A percentile compares a stretch with the other conserved stretches of the same genome.
phyloP scores from a whole-genome alignment of 2,888 invertebrate genomes.

The Agapostemon virescens region DNA sequence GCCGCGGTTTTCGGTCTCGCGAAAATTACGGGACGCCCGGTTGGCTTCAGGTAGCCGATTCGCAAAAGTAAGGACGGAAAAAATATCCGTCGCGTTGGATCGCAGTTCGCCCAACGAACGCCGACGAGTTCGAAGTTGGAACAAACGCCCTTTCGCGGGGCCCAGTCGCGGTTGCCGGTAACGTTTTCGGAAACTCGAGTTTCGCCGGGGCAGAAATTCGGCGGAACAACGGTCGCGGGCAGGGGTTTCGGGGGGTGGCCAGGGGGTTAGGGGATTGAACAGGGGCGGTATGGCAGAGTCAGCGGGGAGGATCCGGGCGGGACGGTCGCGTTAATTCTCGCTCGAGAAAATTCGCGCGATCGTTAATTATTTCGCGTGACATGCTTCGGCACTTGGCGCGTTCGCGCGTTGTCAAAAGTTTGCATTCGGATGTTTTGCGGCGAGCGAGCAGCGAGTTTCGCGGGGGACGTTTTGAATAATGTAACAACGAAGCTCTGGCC shows the following conservation, averaged over 20 bases:
- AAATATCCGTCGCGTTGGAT: background rate
- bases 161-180: background rate
- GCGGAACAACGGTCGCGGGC: slow-evolving; percentile 9
- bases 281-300: background rate
- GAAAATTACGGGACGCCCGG: background rate
- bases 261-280: background rate
- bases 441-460: slow-evolving; percentile 72
- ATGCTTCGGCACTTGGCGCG: slow-evolving; percentile 71
- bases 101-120: background rate
- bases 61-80: background rate
- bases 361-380: slow-evolving; percentile 79
- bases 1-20: background rate
- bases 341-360: slow-evolving; percentile 71
- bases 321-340: slow-evolving; percentile 62
- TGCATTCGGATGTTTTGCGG: slow-evolving; percentile 75
- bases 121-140: slow-evolving; percentile 10
- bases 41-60: background rate
- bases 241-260: background rate
- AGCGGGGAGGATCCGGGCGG: background rate
- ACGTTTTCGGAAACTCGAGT: slow-evolving; percentile 40
- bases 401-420: slow-evolving; percentile 76
- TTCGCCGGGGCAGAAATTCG: slow-evolving; percentile 6
- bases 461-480: slow-evolving; percentile 78
- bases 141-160: slow-evolving; percentile 16
- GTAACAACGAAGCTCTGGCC: slow-evolving; percentile 72